Conservation (phyloP, 1,140 invertebrate species). For the Homalodisca vitripennis region DNA sequence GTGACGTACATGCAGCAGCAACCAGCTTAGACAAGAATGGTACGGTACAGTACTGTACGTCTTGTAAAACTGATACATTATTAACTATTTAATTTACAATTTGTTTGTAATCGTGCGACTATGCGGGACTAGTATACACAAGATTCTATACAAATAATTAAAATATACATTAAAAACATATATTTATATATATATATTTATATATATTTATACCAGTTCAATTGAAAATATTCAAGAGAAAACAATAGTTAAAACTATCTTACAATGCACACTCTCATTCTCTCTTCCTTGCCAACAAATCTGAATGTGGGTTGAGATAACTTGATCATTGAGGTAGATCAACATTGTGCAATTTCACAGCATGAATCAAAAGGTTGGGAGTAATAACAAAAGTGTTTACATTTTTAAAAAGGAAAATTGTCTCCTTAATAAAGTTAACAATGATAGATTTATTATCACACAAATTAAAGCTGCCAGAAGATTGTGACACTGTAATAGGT, state of each 20-base stretch:
- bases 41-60: background rate
- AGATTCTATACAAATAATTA: conserved; percentile 27
- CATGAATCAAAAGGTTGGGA: too few relatives aligned
- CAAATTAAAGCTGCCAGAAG: too few relatives aligned
- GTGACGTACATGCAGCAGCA: background rate
- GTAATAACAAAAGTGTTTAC: too few relatives aligned
- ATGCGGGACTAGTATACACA: conserved; percentile 25
- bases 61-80: conserved; percentile 10
- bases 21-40: background rate
- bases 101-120: conserved; percentile 24
- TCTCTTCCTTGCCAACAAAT: background rate
- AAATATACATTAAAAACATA: conserved; percentile 27
- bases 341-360: too few relatives aligned
- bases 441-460: too few relatives aligned
- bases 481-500: too few relatives aligned
- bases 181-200: conserved; percentile 24
- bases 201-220: conserved; percentile 25
- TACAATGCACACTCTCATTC: conserved; percentile 11
- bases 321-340: conserved; percentile 12
- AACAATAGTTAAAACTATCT: conserved; percentile 23
- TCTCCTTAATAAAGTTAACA: too few relatives aligned
- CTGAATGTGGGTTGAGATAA: background rate
- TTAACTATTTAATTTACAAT: conserved; percentile 21
- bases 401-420: too few relatives aligned
- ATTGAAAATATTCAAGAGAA: conserved; percentile 15